Evolutionary conservation across 2,113 vertebrate genomes (phyloP), one percentile per base, ranked within the genome.

Genomic region (Scolopax mira): DNA sequence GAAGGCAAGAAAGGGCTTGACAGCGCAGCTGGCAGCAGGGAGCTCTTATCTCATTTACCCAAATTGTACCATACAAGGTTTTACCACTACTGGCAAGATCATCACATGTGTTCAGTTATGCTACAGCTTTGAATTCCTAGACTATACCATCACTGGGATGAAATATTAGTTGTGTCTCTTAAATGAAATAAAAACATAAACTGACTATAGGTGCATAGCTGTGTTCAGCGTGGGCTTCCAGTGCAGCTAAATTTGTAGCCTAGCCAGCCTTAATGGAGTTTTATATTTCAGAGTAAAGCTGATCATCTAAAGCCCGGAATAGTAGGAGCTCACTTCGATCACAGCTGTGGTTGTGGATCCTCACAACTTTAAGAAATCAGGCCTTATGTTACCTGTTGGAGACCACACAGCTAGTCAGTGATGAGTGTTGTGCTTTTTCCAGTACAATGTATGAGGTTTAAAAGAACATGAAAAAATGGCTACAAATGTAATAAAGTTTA

Each of bases 401-500:
- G 88, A 90, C 61, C 73, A 79, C 77, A 79, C 54, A 79, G 64
- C 31, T 75, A 31, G 79, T 81, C n/a, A 71, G 67, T 52, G 73
- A 69, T 0, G 13, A 13, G 8, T 11, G 52, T 18, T 91, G 72
- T 82, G 42, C 67, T 78, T 94, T 64, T 71, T 52, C 57, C 79
- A 91, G 55, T 73, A 44, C 54, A 6, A 91, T 78, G 27, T 33
- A 67, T 14, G 61, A 74, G 14, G 14, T 64, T 93, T 95, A 72
- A 86, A 91, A 92, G 64, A 84, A 79, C 60, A 86, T 62, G 54
- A 75, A 93, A 84, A 87, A 88, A 11, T 28, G 13, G 61, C 69
- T 94, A 96, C 81, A 71, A 89, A 89, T 62, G 24, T 66, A 90
- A 66, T 64, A 13, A 84, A 85, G 78, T 92, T 87, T 94, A 70